A percentile compares a stretch with the other conserved stretches of the same genome.
These are phyloP conservation scores for Paraescarpia echinospica DNA, from an alignment of 1,140 invertebrate species.

Conservation along the genomic window DNA sequence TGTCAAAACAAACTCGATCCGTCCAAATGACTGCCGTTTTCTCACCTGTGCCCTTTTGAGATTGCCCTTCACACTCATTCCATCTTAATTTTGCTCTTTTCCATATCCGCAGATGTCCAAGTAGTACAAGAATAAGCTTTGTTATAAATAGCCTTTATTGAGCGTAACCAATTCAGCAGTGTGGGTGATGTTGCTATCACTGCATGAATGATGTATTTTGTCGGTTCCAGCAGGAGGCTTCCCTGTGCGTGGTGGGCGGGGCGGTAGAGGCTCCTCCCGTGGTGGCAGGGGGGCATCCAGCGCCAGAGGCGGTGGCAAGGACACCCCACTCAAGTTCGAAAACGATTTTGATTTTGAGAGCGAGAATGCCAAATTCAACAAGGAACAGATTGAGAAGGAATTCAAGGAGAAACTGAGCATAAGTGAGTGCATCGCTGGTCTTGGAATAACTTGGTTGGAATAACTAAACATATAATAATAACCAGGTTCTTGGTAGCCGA, in stretches of 20 bases:
- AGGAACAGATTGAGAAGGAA: conserved; percentile 67
- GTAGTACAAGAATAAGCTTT: no score
- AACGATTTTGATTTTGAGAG: conserved; percentile 97
- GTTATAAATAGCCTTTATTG: no score
- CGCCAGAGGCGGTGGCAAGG: conserved; percentile 51
- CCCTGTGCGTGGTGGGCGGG: not conserved
- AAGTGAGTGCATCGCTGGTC: conserved; percentile 53
- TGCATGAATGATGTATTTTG: not conserved
- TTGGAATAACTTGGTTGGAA: no score
- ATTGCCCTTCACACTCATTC: no score
- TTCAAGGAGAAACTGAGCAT: conserved; percentile 83
- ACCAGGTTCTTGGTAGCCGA: no score
- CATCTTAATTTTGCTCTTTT: no score
- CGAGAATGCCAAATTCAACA: conserved; percentile 89
- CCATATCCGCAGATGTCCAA: no score
- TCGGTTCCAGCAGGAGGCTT: not conserved
- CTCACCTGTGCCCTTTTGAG: no score
- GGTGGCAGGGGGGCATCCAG: conserved; percentile 28
- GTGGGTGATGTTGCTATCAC: not conserved
- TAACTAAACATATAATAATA: no score
- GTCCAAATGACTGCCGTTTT: no score
- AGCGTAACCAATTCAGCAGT: no score
- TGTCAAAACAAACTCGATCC: no score
- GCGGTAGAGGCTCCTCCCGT: not conserved
- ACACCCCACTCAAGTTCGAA: conserved; percentile 87